Conservation (phyloP, 2,888 invertebrate species). For the Drosophila stalkeri region DNA sequence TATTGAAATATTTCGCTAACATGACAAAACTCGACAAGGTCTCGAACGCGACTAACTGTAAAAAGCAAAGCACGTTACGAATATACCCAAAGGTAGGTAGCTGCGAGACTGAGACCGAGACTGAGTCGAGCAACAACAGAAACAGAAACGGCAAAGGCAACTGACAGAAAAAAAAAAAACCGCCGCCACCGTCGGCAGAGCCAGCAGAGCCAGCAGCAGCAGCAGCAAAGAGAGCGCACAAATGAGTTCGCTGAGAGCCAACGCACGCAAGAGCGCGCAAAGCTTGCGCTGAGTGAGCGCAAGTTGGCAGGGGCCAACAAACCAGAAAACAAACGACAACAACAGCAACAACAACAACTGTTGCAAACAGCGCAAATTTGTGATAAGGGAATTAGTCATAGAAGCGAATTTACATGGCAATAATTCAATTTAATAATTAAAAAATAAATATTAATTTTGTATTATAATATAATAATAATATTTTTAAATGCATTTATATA, state of each 20-base stretch:
- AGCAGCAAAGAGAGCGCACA: conserved; percentile 29
- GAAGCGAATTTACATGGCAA: conserved; percentile 1
- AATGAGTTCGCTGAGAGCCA: not conserved
- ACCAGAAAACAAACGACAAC: conserved; percentile 16
- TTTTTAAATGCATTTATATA: no score
- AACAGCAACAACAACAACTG: conserved; percentile 9
- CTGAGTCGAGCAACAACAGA: conserved; percentile 49
- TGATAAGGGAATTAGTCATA: conserved; percentile 40
- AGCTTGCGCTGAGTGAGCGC: conserved; percentile 33
- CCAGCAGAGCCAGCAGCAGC: conserved; percentile 41
- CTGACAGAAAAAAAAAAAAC: conserved; percentile 19
- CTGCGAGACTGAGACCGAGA: conserved; percentile 58
- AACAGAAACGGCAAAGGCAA: conserved; percentile 29
- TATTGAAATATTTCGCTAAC: conserved; percentile 71
- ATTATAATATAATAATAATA: no score
- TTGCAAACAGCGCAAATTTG: conserved; percentile 2
- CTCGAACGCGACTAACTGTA: conserved; percentile 86
- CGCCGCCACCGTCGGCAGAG: conserved; percentile 31
- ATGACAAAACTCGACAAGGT: conserved; percentile 86
- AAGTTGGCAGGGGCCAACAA: conserved; percentile 35
- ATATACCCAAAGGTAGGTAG: conserved; percentile 83
- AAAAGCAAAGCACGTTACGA: conserved; percentile 84
- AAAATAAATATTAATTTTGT: no score
- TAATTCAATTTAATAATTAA: not conserved
- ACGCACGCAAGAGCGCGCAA: conserved; percentile 28